Conservation (phyloP, 2,888 invertebrate species). For the Megastigmus dorsalis region DNA sequence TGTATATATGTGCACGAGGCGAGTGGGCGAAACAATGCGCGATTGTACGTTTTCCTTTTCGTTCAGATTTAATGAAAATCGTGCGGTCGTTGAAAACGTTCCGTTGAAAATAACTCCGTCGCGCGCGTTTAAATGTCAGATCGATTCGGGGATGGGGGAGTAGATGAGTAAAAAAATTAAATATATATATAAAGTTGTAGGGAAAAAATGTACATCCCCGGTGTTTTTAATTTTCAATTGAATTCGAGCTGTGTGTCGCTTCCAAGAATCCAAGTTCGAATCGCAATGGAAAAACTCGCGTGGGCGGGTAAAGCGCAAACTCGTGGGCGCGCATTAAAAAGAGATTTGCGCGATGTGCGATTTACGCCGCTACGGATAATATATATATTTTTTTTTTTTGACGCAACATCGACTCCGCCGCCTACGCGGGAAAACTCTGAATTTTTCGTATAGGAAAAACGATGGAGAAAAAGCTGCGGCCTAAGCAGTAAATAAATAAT, state of each 20-base stretch:
- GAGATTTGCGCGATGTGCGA: conserved; percentile 1
- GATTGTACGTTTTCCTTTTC: background rate
- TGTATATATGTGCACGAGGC: conserved; percentile 8
- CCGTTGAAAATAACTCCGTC: too few relatives aligned
- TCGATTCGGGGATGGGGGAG: too few relatives aligned
- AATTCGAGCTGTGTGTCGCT: too few relatives aligned
- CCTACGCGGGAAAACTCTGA: conserved; percentile 16
- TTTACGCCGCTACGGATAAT: background rate
- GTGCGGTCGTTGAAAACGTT: too few relatives aligned
- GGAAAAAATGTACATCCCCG: too few relatives aligned
- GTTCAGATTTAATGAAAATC: conserved; percentile 1
- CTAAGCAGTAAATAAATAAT: conserved; percentile 45
- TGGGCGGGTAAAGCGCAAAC: conserved; percentile 36
- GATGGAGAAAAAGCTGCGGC: background rate
- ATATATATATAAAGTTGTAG: too few relatives aligned
- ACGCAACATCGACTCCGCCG: conserved; percentile 20
- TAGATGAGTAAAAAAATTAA: too few relatives aligned
- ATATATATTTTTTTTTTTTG: conserved; percentile 30
- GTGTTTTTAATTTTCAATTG: too few relatives aligned
- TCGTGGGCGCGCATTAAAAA: conserved; percentile 29
- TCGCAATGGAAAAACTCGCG: conserved; percentile 27
- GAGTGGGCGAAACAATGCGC: background rate
- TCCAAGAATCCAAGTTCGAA: background rate
- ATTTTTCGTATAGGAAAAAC: too few relatives aligned
- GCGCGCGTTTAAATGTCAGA: too few relatives aligned